Percentiles rank a stretch among this genome's conserved stretches.
Evolutionary conservation across 2,113 vertebrate species (phyloP).

Genomic region (Columba janthina): DNA sequence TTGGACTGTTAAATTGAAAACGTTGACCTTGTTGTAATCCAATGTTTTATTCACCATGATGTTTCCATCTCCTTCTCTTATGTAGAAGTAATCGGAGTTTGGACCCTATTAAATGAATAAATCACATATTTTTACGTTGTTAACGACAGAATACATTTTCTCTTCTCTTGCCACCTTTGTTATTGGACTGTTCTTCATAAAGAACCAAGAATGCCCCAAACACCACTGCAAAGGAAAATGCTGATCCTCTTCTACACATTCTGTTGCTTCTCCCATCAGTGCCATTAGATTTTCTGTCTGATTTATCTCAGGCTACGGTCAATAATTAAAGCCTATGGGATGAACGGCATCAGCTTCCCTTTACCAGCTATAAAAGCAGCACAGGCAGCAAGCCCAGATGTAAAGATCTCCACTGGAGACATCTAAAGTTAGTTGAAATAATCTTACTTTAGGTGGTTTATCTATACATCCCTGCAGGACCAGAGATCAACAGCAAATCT

Average conservation of each 20-base stretch:
- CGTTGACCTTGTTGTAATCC: conserved; percentile 74
- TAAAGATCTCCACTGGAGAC: neutral
- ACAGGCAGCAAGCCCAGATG: neutral
- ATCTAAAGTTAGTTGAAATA: neutral
- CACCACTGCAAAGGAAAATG: neutral
- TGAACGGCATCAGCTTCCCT: neutral
- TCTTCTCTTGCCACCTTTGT: neutral
- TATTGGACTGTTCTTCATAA: neutral
- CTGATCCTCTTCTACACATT: neutral
- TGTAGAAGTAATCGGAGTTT: conserved; percentile 62
- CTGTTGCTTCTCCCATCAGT: neutral
- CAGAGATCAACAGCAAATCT: neutral
- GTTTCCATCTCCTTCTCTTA: conserved; percentile 65
- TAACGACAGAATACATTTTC: neutral
- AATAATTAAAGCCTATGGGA: neutral
- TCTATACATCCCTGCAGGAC: neutral
- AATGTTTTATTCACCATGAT: conserved; percentile 65
- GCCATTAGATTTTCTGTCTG: neutral
- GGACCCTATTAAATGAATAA: conserved; percentile 63
- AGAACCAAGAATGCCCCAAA: neutral
- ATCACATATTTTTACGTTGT: neutral
- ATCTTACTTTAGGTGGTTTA: neutral
- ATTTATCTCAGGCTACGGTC: neutral
- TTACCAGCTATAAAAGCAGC: neutral
- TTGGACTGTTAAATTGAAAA: conserved; percentile 72